Evolutionary conservation across 2,888 invertebrate genomes (phyloP).

Genomic region (Anarsia innoxiella): DNA sequence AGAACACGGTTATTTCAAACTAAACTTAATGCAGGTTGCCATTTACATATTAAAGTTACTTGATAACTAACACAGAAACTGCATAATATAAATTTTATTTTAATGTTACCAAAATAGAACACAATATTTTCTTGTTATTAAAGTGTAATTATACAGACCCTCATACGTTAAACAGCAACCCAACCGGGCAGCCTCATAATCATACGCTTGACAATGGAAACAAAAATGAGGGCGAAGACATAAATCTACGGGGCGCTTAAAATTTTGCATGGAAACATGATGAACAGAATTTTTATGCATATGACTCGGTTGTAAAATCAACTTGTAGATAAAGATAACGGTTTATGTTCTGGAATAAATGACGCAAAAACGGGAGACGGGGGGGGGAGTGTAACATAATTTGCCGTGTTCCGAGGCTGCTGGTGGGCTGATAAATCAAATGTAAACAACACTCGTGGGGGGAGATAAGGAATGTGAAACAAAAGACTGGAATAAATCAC

Average conservation of each 20-base stretch:
- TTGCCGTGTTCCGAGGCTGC: conserved; percentile 38
- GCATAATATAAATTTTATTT: too few relatives aligned
- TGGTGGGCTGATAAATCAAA: conserved; percentile 44
- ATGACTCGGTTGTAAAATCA: conserved; percentile 13
- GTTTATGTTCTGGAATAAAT: conserved; percentile 38
- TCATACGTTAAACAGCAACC: too few relatives aligned
- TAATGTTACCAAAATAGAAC: too few relatives aligned
- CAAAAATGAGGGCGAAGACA: conserved; percentile 1
- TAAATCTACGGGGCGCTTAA: conserved; percentile 4
- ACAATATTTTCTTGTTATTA: too few relatives aligned
- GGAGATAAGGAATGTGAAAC: conserved; percentile 32
- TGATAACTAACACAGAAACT: too few relatives aligned
- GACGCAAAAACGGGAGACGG: conserved; percentile 43
- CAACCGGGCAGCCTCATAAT: too few relatives aligned
- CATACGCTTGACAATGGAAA: not conserved
- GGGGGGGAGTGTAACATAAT: conserved; percentile 42
- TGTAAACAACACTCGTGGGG: conserved; percentile 40
- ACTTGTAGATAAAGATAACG: conserved; percentile 29
- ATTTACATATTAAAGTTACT: too few relatives aligned
- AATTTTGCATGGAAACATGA: conserved; percentile 6
- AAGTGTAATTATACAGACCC: too few relatives aligned
- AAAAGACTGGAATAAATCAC: conserved; percentile 28
- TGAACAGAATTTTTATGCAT: conserved; percentile 13
- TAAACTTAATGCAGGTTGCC: too few relatives aligned
- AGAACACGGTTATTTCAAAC: too few relatives aligned